These are phyloP conservation scores for Proteles cristata DNA, from an alignment of 2,113 vertebrate species.

Conservation along the genomic window DNA sequence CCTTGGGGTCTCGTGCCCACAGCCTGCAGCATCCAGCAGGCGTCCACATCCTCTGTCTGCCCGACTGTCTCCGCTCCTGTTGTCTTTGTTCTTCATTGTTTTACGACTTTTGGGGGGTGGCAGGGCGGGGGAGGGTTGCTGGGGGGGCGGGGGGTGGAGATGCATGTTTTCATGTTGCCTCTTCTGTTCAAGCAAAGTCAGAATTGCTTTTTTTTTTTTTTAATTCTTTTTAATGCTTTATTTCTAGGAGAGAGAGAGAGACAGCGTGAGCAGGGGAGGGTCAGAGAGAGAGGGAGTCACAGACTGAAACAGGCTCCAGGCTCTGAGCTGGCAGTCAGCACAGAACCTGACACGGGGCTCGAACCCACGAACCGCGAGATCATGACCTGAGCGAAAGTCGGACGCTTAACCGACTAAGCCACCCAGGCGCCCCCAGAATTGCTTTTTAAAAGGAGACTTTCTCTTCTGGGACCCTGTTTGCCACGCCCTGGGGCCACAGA, in stretches of 20 bases:
- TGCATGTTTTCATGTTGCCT: accelerated
- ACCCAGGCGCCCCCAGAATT: too few species aligned
- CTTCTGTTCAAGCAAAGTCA: background rate
- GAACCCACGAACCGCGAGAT: too few species aligned
- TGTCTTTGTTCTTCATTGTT: background rate
- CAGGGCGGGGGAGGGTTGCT: background rate
- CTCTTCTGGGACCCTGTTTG: accelerated
- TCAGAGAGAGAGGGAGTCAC: too few species aligned
- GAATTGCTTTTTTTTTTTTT: background rate
- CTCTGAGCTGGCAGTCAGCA: too few species aligned
- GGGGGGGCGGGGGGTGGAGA: background rate
- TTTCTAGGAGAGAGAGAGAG: too few species aligned
- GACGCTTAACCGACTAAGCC: too few species aligned
- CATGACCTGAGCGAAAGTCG: too few species aligned
- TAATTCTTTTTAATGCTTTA: too few species aligned
- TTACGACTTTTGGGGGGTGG: background rate
- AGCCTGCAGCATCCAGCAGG: background rate
- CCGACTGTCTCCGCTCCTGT: accelerated
- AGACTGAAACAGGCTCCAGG: too few species aligned
- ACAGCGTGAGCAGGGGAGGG: too few species aligned
- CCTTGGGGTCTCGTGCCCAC: background rate
- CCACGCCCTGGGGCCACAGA: background rate
- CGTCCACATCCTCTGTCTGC: accelerated
- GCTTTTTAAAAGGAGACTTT: background rate
- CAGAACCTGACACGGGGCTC: too few species aligned